Evolutionary conservation across 2,888 invertebrate species (phyloP).

Genomic region (Trichopoda pennipes): DNA sequence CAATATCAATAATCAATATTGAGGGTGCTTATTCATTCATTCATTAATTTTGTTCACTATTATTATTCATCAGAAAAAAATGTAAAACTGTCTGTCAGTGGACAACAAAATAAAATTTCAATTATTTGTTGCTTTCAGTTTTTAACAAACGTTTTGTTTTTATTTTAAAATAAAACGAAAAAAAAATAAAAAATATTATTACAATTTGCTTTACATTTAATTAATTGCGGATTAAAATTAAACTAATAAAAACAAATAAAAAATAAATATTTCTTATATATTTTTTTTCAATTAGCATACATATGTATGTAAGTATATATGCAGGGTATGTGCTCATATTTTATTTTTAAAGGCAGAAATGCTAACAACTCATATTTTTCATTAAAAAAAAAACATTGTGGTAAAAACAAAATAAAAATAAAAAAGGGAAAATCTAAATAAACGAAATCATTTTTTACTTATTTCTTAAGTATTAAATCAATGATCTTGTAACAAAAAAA

Average conservation of each 20-base stretch:
- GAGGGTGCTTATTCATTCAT: too few relatives aligned
- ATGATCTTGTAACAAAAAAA: slow-evolving; percentile 13
- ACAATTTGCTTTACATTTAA: slow-evolving; percentile 63
- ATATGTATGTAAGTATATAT: background rate
- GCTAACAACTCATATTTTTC: slow-evolving; percentile 53
- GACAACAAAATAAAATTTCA: too few relatives aligned
- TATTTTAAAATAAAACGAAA: slow-evolving; percentile 57
- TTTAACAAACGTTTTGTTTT: background rate
- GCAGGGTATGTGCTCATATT: background rate
- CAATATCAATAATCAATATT: too few relatives aligned
- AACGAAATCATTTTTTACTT: slow-evolving; percentile 27
- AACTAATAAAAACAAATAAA: slow-evolving; percentile 46
- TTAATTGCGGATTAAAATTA: slow-evolving; percentile 62
- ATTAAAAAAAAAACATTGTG: background rate
- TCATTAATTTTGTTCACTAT: too few relatives aligned
- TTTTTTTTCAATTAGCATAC: slow-evolving; percentile 29
- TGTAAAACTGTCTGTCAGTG: too few relatives aligned
- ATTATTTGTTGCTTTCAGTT: too few relatives aligned
- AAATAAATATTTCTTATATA: slow-evolving; percentile 40
- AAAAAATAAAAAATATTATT: slow-evolving; percentile 69
- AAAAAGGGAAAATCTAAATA: slow-evolving; percentile 7
- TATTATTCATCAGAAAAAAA: too few relatives aligned
- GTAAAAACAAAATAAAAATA: background rate
- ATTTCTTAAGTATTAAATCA: slow-evolving; percentile 1
- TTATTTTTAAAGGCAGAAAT: slow-evolving; percentile 54